Evolutionary conservation across 2,888 invertebrate species (phyloP).

Genomic region (Himalopsyche japonica): DNA sequence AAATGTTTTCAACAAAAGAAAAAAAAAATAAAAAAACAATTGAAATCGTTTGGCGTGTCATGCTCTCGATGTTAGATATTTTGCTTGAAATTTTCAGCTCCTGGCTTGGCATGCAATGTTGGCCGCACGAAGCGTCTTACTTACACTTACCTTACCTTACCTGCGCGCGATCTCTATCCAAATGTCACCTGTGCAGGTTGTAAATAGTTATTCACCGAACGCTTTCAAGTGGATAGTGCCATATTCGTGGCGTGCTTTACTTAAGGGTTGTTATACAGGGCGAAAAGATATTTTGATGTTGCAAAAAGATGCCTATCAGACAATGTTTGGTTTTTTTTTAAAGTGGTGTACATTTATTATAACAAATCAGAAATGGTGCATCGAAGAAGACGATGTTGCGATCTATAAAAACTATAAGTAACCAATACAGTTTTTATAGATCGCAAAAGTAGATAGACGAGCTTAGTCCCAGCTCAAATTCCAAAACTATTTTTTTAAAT

Average conservation of each 20-base stretch:
- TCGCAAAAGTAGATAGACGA: no score
- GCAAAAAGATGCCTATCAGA: no score
- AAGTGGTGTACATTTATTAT: no score
- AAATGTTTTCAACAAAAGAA: no score
- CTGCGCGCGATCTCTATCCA: neutral
- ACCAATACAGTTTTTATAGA: no score
- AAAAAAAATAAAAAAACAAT: neutral
- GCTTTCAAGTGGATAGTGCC: neutral
- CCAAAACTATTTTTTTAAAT: no score
- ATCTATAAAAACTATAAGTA: no score
- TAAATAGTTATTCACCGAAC: neutral
- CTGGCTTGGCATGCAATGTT: neutral
- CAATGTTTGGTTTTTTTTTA: no score
- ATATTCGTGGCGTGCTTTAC: neutral
- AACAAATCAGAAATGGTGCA: no score
- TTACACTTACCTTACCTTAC: neutral
- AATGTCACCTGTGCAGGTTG: neutral
- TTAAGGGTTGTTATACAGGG: neutral
- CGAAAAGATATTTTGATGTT: neutral
- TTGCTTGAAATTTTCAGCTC: neutral
- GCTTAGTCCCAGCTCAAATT: no score
- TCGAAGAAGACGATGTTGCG: no score
- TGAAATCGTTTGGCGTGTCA: neutral
- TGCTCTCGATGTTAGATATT: neutral
- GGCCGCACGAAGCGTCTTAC: neutral